Conservation (phyloP, 2,797 vertebrate genomes). For the Coregonus ussuriensis region DNA sequence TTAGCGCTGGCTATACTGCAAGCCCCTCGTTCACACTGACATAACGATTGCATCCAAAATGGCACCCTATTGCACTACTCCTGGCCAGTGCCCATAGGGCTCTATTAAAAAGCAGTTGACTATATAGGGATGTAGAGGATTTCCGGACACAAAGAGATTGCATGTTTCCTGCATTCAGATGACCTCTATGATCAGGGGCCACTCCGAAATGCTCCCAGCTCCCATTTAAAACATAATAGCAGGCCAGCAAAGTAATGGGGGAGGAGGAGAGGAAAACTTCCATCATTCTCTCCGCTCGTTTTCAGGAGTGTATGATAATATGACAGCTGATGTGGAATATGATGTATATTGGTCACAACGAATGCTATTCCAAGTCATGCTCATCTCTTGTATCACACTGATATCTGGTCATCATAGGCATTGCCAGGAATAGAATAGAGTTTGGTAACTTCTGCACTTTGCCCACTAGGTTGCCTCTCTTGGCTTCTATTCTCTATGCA, state of each 20-base stretch:
- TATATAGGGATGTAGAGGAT: too few species aligned
- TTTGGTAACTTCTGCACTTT: not conserved
- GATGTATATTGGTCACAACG: constrained; percentile 53
- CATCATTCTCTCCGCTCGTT: constrained; percentile 17
- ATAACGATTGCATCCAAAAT: too few species aligned
- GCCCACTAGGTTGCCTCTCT: not conserved
- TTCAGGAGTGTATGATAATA: constrained; percentile 23
- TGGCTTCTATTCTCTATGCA: not conserved
- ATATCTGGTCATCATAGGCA: constrained; percentile 20
- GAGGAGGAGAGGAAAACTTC: not conserved
- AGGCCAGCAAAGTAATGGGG: not conserved
- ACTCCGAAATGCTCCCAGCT: too few species aligned
- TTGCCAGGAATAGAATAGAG: not conserved
- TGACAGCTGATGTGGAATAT: constrained; percentile 29
- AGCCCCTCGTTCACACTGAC: too few species aligned
- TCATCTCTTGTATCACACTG: constrained; percentile 22
- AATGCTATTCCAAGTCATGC: constrained; percentile 27
- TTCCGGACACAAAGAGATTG: too few species aligned
- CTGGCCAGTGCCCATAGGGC: too few species aligned
- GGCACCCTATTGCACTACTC: too few species aligned
- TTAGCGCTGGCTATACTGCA: too few species aligned
- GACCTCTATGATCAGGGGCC: too few species aligned
- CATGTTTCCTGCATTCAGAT: too few species aligned
- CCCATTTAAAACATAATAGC: not conserved
- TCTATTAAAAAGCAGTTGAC: too few species aligned